Evolutionary conservation across 64 coral and sea anemone genomes (phyloP).

Genomic region (Actinia equina): DNA sequence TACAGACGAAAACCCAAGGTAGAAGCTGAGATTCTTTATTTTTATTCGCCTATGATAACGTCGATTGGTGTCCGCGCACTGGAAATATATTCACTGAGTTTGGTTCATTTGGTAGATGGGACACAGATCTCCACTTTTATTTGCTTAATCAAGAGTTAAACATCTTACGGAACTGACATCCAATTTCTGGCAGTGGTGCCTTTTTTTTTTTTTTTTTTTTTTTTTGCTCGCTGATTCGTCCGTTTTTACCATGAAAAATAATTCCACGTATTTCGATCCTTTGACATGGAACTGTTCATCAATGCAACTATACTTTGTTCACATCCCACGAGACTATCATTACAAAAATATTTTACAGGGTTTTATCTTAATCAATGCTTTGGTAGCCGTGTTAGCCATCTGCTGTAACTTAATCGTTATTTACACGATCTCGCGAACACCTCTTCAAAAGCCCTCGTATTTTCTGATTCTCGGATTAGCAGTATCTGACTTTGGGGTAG

Average conservation of each 20-base stretch:
- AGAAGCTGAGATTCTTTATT: too few species aligned
- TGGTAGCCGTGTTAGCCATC: not conserved
- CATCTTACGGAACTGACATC: too few species aligned
- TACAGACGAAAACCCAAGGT: too few species aligned
- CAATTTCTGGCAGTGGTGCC: too few species aligned
- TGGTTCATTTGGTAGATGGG: too few species aligned
- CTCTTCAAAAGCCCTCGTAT: not conserved
- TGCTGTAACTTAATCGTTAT: conserved; percentile 2
- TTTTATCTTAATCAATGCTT: not conserved
- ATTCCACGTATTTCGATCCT: not conserved
- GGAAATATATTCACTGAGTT: too few species aligned
- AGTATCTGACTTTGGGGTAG: conserved; percentile 29
- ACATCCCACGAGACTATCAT: not conserved
- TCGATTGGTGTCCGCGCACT: too few species aligned
- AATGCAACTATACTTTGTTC: not conserved
- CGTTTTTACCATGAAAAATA: conserved; percentile 3
- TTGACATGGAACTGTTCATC: not conserved
- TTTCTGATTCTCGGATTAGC: conserved; percentile 15
- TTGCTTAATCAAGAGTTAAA: too few species aligned
- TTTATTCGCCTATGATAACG: too few species aligned
- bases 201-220: too few species aligned
- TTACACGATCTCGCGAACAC: not conserved
- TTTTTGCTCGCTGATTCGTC: not conserved
- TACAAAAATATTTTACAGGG: not conserved
- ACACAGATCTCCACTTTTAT: too few species aligned